Percentiles rank a stretch among this genome's conserved stretches.
Evolutionary conservation across 2,113 vertebrate species (phyloP).

Genomic region (Lycaon pictus): DNA sequence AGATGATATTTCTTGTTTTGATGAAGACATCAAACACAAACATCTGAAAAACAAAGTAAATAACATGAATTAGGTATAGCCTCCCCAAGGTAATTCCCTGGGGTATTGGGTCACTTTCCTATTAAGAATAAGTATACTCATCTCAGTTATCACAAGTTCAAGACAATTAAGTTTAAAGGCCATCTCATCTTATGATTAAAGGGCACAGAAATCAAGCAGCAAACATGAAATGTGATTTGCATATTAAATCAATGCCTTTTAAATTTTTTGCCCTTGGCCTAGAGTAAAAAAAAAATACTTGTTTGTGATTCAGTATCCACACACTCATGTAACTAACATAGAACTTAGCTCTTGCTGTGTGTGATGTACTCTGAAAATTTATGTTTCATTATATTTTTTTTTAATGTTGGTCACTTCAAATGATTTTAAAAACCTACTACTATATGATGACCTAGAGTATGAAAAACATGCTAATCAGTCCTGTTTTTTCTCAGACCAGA

Average conservation of each 20-base stretch:
- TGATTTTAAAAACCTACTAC: background rate
- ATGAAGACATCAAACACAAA: background rate
- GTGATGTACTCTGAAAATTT: background rate
- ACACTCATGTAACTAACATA: background rate
- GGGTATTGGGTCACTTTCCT: conserved; percentile 62
- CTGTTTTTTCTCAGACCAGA: background rate
- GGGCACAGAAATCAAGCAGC: background rate
- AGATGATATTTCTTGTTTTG: background rate
- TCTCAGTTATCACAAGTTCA: background rate
- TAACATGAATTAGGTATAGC: background rate
- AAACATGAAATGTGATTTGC: conserved; percentile 16
- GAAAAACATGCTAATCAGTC: background rate
- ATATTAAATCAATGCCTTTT: background rate
- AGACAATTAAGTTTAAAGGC: background rate
- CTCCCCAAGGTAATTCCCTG: conserved; percentile 46
- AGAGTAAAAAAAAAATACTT: conserved; percentile 39
- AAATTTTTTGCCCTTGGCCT: background rate
- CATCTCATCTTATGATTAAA: background rate
- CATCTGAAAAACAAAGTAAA: conserved; percentile 51
- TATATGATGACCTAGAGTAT: background rate
- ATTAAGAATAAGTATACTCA: conserved; percentile 22
- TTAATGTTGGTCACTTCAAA: background rate
- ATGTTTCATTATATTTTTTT: background rate
- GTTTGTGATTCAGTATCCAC: background rate
- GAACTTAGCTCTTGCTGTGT: background rate